Evolutionary conservation across 2,113 vertebrate species (phyloP).

Genomic region (Anolis carolinensis): DNA sequence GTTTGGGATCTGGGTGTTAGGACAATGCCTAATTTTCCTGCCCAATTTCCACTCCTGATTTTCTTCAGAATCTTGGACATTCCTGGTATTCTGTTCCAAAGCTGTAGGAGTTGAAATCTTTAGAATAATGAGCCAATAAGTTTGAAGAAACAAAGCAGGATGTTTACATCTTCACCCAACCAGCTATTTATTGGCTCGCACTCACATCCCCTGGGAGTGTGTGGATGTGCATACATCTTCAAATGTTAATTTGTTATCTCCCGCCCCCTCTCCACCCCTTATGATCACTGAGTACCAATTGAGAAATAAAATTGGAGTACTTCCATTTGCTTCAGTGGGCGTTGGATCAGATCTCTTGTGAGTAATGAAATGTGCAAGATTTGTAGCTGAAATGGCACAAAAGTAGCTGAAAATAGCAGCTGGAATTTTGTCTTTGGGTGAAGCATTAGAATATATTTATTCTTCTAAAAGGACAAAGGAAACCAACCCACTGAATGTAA

Average conservation of each 20-base stretch:
- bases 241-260: conserved; percentile 32
- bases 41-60: conserved; percentile 54
- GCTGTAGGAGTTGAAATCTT: conserved; percentile 43
- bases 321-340: conserved; percentile 24
- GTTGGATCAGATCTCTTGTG: not conserved
- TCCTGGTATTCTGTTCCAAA: conserved; percentile 34
- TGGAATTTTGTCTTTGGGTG: conserved; percentile 35
- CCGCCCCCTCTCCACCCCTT: conserved; percentile 1
- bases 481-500: conserved; percentile 21
- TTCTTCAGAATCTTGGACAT: not conserved
- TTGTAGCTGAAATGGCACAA: conserved; percentile 30
- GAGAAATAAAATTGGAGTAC: not conserved
- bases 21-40: conserved; percentile 38
- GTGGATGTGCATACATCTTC: not conserved
- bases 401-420: conserved; percentile 19
- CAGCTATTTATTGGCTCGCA: conserved; percentile 23
- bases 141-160: conserved; percentile 55
- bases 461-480: conserved; percentile 6
- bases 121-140: conserved; percentile 51
- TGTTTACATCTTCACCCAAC: conserved; percentile 42
- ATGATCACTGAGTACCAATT: not conserved
- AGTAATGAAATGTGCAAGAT: not conserved
- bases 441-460: conserved; percentile 45
- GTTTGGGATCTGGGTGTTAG: conserved; percentile 1
- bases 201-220: conserved; percentile 14